A percentile compares a stretch with the other conserved stretches of the same genome.
These are phyloP conservation scores for Toxonevra muliebris DNA, from an alignment of 2,888 invertebrate genomes.

Conservation along the genomic window DNA sequence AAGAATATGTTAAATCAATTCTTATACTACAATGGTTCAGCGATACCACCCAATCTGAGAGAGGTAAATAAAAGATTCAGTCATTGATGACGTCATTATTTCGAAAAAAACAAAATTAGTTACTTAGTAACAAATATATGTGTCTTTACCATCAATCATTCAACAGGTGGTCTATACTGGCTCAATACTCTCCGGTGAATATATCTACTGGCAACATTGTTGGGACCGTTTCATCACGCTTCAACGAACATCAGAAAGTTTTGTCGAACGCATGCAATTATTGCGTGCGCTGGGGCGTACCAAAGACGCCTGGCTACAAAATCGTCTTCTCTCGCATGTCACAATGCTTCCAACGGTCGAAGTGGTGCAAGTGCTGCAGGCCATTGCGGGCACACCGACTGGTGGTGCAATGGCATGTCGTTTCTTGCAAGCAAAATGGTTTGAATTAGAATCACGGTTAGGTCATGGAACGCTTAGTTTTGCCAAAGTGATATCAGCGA, in stretches of 20 bases:
- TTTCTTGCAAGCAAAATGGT: slow-evolving; percentile 65
- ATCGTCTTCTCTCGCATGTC: slow-evolving; percentile 64
- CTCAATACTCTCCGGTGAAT: slow-evolving; percentile 64
- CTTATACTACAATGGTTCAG: slow-evolving; percentile 58
- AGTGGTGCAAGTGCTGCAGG: slow-evolving; percentile 64
- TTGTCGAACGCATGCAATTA: slow-evolving; percentile 64
- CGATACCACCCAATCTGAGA: slow-evolving; percentile 62
- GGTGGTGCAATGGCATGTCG: slow-evolving; percentile 66
- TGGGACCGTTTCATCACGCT: slow-evolving; percentile 63
- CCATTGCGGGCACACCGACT: slow-evolving; percentile 65
- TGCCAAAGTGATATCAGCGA: slow-evolving; percentile 65
- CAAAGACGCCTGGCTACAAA: slow-evolving; percentile 66
- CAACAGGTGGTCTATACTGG: slow-evolving; percentile 64
- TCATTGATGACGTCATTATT: not conserved
- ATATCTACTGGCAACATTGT: slow-evolving; percentile 65
- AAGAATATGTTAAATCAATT: slow-evolving; percentile 62
- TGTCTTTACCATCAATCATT: not conserved
- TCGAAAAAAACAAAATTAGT: not conserved
- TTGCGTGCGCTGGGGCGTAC: slow-evolving; percentile 63
- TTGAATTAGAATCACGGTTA: slow-evolving; percentile 61
- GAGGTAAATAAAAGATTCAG: slow-evolving; percentile 52
- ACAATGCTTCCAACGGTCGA: slow-evolving; percentile 64
- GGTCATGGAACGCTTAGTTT: slow-evolving; percentile 64
- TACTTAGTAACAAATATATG: too few species aligned
- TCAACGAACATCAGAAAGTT: slow-evolving; percentile 60